Conservation (phyloP, 1,140 invertebrate species). For the Drosophila azteca region DNA sequence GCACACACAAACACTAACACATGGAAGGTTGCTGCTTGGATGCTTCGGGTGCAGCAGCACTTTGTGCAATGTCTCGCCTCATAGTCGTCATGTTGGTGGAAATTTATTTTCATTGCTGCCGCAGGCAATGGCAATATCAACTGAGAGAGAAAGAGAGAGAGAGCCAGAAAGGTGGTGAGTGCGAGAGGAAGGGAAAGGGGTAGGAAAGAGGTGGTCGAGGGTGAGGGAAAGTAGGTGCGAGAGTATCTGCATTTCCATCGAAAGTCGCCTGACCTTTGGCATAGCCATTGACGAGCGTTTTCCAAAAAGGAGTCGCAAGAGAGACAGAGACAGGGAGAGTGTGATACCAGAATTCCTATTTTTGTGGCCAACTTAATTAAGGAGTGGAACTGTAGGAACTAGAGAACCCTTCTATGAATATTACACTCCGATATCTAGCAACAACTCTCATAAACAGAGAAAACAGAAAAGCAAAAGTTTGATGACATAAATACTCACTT, state of each 20-base stretch:
- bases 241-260: slow-evolving; percentile 15
- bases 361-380: too few species aligned
- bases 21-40: neutral
- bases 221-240: too few species aligned
- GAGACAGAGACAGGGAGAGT: neutral
- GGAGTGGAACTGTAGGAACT: too few species aligned
- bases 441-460: too few species aligned
- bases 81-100: slow-evolving; percentile 79
- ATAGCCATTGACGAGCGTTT: slow-evolving; percentile 11
- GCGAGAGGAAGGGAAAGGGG: neutral
- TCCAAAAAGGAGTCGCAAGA: neutral
- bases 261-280: slow-evolving; percentile 51
- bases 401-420: too few species aligned
- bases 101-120: slow-evolving; percentile 82
- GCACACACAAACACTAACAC: slow-evolving; percentile 10
- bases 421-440: too few species aligned
- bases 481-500: too few species aligned
- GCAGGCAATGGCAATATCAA: slow-evolving; percentile 69
- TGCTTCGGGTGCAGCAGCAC: slow-evolving; percentile 64
- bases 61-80: slow-evolving; percentile 77
- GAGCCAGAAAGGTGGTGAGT: neutral
- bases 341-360: neutral
- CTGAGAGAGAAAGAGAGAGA: slow-evolving; percentile 13
- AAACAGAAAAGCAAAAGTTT: too few species aligned
- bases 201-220: neutral